These are phyloP conservation scores for Neosilurus mollespiculum DNA, from an alignment of 2,797 vertebrate species.

Conservation along the genomic window DNA sequence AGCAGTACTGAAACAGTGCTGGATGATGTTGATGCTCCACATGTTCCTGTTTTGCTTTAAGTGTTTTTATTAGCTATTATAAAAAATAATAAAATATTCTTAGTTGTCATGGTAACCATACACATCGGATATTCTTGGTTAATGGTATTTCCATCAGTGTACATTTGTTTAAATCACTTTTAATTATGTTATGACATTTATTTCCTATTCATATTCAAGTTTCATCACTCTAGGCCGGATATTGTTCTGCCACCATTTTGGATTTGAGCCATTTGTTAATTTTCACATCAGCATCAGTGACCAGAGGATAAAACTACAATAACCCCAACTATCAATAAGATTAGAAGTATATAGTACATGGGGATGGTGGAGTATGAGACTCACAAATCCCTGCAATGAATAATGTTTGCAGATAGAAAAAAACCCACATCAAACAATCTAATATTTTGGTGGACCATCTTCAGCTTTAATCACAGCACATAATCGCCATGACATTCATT, in stretches of 20 bases:
- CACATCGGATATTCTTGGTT: neutral
- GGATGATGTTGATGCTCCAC: neutral
- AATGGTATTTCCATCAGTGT: neutral
- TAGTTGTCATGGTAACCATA: neutral
- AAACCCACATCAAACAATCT: no score
- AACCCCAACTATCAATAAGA: neutral
- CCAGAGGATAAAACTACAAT: neutral
- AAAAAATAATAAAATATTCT: no score
- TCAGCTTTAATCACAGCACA: no score
- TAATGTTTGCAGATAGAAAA: no score
- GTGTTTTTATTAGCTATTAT: constrained; percentile 1
- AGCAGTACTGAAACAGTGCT: neutral
- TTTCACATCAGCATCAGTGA: neutral
- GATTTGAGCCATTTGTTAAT: neutral
- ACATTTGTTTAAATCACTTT: neutral
- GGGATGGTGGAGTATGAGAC: no score
- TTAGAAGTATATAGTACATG: no score
- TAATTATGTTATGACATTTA: neutral
- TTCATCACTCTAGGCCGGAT: neutral
- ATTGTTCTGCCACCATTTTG: neutral
- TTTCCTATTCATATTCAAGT: neutral
- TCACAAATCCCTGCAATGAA: no score
- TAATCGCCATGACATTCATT: no score
- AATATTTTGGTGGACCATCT: no score
- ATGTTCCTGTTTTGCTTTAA: constrained; percentile 4